These are phyloP conservation scores for Cyanoderma ruficeps DNA, from an alignment of 2,113 vertebrate genomes.

Conservation along the genomic window DNA sequence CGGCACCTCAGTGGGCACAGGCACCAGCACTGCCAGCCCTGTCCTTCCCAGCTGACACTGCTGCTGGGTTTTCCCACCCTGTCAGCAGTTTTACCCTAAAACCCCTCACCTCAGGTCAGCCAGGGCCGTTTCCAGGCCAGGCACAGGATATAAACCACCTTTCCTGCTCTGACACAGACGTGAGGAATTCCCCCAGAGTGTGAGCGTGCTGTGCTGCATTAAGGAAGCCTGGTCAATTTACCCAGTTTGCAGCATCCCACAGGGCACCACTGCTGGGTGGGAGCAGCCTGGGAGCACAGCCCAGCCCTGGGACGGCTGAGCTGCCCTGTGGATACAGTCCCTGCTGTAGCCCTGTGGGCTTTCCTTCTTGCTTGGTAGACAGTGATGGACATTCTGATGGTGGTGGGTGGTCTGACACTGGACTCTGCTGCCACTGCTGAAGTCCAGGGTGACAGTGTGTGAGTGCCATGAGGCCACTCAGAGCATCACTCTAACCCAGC, in stretches of 20 bases:
- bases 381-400: background rate
- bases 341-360: fast-evolving
- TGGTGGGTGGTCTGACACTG: background rate
- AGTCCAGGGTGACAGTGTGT: fast-evolving
- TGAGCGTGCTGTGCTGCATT: background rate
- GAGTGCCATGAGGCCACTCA: fast-evolving
- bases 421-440: background rate
- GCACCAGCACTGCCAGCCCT: background rate
- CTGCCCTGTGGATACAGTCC: fast-evolving
- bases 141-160: conserved; percentile 67
- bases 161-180: conserved; percentile 64
- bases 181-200: conserved; percentile 48
- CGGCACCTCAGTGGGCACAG: background rate
- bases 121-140: background rate
- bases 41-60: fast-evolving
- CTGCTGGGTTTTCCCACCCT: background rate
- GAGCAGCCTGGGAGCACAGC: background rate
- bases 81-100: background rate
- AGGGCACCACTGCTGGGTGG: fast-evolving
- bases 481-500: background rate
- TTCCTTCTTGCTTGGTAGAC: fast-evolving
- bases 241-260: fast-evolving
- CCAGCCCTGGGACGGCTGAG: fast-evolving
- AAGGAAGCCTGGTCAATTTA: background rate
- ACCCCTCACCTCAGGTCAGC: background rate